These are phyloP conservation scores for Eriocheir sinensis DNA, from an alignment of 1,140 invertebrate genomes.

Conservation along the genomic window DNA sequence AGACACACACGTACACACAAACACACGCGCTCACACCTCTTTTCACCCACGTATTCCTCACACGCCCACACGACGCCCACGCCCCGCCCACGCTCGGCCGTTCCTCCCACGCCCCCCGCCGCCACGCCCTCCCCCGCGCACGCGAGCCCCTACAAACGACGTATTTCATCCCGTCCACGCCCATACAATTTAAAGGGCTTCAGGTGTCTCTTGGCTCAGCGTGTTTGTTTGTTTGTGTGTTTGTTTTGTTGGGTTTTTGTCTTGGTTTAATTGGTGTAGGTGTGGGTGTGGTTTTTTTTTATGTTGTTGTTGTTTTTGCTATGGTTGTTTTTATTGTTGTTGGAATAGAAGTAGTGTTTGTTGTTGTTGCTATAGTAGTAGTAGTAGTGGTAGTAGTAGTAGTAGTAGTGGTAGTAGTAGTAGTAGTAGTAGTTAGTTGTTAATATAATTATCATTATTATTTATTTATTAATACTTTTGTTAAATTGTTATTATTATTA, in stretches of 20 bases:
- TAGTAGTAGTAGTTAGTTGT: slow-evolving; percentile 1
- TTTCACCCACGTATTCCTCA: background rate
- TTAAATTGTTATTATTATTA: too few relatives aligned
- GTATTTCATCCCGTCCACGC: background rate
- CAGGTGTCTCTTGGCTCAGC: too few relatives aligned
- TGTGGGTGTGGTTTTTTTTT: background rate
- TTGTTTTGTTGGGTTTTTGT: background rate
- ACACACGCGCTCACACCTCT: background rate
- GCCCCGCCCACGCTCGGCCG: background rate
- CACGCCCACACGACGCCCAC: background rate
- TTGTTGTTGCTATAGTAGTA: slow-evolving; percentile 17
- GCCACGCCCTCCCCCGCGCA: background rate
- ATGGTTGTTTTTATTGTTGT: background rate
- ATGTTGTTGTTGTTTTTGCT: slow-evolving; percentile 26
- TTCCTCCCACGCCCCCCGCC: too few relatives aligned
- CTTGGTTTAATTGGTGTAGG: background rate
- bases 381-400: slow-evolving; percentile 17
- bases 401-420: background rate
- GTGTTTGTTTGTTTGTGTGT: background rate
- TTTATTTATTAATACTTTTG: too few relatives aligned
- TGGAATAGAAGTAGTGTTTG: background rate
- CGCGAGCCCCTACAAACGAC: background rate
- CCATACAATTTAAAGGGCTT: background rate
- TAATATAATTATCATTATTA: too few relatives aligned
- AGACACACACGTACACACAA: too few relatives aligned